phyloP scores from a whole-genome alignment of 2,113 vertebrate genomes.

The Girardinichthys multiradiatus region DNA sequence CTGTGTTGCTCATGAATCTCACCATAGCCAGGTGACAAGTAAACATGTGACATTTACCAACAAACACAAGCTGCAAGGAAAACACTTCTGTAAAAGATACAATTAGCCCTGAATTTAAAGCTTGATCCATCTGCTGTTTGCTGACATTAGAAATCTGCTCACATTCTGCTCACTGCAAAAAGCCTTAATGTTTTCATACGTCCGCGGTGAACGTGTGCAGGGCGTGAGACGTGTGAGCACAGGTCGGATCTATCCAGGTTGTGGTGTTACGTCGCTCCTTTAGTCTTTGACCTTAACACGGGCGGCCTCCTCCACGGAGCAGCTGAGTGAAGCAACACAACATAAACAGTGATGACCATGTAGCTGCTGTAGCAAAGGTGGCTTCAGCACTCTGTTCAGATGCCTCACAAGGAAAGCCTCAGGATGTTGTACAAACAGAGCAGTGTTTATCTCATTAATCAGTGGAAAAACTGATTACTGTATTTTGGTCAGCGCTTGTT shows the following conservation, averaged over 20 bases:
- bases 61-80: no score
- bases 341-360: neutral
- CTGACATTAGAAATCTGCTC: neutral
- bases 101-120: neutral
- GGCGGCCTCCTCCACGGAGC: neutral
- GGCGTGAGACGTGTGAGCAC: neutral
- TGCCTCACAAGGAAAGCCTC: neutral
- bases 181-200: neutral
- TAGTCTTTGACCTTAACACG: constrained; percentile 44
- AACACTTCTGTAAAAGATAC: neutral
- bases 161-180: no score
- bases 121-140: neutral
- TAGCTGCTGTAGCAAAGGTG: neutral
- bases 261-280: constrained; percentile 20
- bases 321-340: neutral
- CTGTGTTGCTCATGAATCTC: neutral
- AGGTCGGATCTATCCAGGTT: neutral
- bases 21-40: neutral
- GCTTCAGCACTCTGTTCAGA: neutral
- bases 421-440: neutral
- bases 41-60: neutral
- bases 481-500: neutral
- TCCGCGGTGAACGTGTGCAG: neutral
- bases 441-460: neutral
- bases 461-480: neutral